Conservation (phyloP, 2,888 invertebrate genomes). For the Aphrophora alni region DNA sequence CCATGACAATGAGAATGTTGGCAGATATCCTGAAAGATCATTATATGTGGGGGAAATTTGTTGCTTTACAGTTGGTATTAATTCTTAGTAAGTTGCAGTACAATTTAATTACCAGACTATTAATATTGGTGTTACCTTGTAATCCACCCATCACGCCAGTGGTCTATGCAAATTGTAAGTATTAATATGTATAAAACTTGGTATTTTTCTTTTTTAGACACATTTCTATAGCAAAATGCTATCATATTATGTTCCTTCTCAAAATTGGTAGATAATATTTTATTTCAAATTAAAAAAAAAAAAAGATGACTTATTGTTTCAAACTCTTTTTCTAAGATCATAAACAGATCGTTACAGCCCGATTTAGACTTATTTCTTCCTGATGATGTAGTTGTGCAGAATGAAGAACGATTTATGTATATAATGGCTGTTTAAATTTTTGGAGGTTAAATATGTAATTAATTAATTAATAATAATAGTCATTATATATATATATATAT, state of each 20-base stretch:
- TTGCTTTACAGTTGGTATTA: slow-evolving; percentile 68
- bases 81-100: slow-evolving; percentile 73
- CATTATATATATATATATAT: no score
- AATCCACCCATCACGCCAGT: slow-evolving; percentile 68
- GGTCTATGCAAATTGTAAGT: slow-evolving; percentile 72
- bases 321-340: no score
- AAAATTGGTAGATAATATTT: no score
- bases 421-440: no score
- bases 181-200: neutral
- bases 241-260: neutral
- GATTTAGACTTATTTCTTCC: no score
- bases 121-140: slow-evolving; percentile 66
- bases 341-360: no score
- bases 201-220: neutral
- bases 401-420: no score
- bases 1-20: slow-evolving; percentile 67
- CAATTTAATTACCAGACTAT: slow-evolving; percentile 61
- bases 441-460: no score
- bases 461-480: no score
- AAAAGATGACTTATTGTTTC: no score
- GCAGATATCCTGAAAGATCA: slow-evolving; percentile 57
- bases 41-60: slow-evolving; percentile 58
- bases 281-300: no score
- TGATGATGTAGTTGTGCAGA: no score
- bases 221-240: neutral